Conservation (phyloP, 2,888 invertebrate genomes). For the Drosophila anceps region DNA sequence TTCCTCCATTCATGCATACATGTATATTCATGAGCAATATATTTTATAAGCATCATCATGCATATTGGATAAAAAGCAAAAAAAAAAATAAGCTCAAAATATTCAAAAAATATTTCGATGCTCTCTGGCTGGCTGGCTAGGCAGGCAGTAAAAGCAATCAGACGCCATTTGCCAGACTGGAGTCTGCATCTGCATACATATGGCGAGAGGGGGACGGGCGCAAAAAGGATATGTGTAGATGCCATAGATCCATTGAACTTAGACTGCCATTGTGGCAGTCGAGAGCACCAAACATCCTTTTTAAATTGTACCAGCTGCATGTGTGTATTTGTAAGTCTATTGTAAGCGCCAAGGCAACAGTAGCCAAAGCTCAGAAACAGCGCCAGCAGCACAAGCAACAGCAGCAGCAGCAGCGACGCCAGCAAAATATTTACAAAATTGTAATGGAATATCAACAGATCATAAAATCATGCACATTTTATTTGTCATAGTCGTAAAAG, state of each 20-base stretch:
- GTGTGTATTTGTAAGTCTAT: slow-evolving; percentile 73
- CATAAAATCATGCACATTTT: slow-evolving; percentile 82
- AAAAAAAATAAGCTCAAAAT: slow-evolving; percentile 65
- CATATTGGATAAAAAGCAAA: slow-evolving; percentile 77
- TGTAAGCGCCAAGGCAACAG: slow-evolving; percentile 59
- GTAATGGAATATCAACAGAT: slow-evolving; percentile 81
- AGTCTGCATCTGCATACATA: slow-evolving; percentile 13
- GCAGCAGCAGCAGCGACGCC: slow-evolving; percentile 57
- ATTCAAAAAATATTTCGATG: slow-evolving; percentile 74
- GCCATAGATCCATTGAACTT: slow-evolving; percentile 19
- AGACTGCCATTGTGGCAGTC: slow-evolving; percentile 60
- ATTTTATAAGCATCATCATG: slow-evolving; percentile 80
- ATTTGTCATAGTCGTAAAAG: slow-evolving; percentile 78
- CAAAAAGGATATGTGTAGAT: slow-evolving; percentile 1
- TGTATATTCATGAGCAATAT: slow-evolving; percentile 74
- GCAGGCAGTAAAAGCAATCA: slow-evolving; percentile 73
- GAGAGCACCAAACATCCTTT: slow-evolving; percentile 71
- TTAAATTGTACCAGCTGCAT: slow-evolving; percentile 54
- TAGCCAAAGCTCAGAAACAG: slow-evolving; percentile 27
- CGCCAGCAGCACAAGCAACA: slow-evolving; percentile 46
- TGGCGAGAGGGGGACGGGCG: neutral
- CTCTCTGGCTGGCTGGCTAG: slow-evolving; percentile 17
- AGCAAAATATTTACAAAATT: slow-evolving; percentile 81
- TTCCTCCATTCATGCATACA: slow-evolving; percentile 32
- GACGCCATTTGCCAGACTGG: slow-evolving; percentile 44